Evolutionary conservation across 2,888 invertebrate genomes (phyloP), one percentile per base, ranked within the genome.

Genomic region (Pachymerium ferrugineum): DNA sequence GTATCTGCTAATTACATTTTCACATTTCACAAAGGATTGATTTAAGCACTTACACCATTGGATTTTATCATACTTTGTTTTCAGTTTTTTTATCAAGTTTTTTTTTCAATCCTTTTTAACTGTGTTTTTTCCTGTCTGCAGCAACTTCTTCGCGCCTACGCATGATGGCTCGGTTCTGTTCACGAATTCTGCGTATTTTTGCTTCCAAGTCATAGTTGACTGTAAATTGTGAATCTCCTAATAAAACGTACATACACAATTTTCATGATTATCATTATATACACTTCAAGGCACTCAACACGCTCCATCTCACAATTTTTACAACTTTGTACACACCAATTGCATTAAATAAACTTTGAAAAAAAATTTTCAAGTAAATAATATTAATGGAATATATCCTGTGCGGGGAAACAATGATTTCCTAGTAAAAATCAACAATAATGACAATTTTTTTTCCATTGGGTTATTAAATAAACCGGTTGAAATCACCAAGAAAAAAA

Each of bases 151-250:
- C 73, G 16, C 29, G 62, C 29, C 73, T 28, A 19, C 73, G 54
- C 22, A 47, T 29, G 54, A 73, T 73, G 62, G 62, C 62, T 29
- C 25, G 47, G 54, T 73, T 73, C 47, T 35, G 54, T 73, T 73
- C 73, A 47, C 47, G 73, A 47, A 73, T 73, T 73, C 62, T 73
- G 54, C 73, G 73, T 28, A 73, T 73, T 73, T 73, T 73, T 22
- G 54, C 54, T 47, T 73, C 73, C 73, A 73, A 62, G 30, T 47
- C 73, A 73, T 54, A 29, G 30, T 47, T 29, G 35, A 33, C 25
- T 70, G 29, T 31, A 25, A 70, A 33, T 33, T 30, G 30, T 14
- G 14, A 30, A 28, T 33, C 31, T 30, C 70, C 70, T 70, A 31
- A 68, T 68, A 68, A 68, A 68, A 68, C 30, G 68, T 68, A 68